Percentiles rank a stretch among this genome's conserved stretches.
phyloP scores from a whole-genome alignment of 2,797 vertebrate genomes.

The Hydrocynus forskahlii region DNA sequence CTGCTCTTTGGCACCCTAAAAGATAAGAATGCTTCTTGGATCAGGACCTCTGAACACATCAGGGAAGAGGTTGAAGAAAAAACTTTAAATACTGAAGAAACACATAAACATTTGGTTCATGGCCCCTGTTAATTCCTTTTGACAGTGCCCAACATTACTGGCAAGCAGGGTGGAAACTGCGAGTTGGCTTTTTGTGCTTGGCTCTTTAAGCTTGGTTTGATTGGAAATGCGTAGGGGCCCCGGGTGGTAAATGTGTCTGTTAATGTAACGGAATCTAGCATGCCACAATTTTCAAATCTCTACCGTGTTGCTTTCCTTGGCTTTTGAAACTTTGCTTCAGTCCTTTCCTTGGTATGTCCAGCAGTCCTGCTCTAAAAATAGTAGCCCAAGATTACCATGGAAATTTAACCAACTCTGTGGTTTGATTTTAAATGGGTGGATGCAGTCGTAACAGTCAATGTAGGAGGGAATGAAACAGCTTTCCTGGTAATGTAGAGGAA shows the following conservation, averaged over 20 bases:
- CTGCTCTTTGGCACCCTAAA: no score
- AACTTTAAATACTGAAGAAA: slow-evolving; percentile 11
- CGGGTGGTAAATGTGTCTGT: background rate
- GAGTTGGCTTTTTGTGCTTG: slow-evolving; percentile 11
- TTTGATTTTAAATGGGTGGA: slow-evolving; percentile 1
- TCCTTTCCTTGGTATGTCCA: background rate
- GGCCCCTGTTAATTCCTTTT: slow-evolving; percentile 14
- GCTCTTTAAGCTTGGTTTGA: slow-evolving; percentile 14
- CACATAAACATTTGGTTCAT: background rate
- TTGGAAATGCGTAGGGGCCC: background rate
- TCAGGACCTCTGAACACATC: background rate
- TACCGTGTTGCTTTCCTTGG: background rate
- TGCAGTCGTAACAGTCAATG: background rate
- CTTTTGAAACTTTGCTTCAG: background rate
- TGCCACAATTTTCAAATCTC: background rate
- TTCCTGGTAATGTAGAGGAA: background rate
- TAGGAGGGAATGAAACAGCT: background rate
- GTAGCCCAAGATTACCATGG: slow-evolving; percentile 24
- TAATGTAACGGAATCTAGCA: background rate
- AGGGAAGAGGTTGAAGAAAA: slow-evolving; percentile 2
- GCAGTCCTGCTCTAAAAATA: background rate
- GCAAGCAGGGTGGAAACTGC: slow-evolving; percentile 5
- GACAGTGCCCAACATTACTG: slow-evolving; percentile 8
- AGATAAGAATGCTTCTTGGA: background rate
- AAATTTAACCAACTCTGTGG: slow-evolving; percentile 10